Percentiles rank a stretch among this genome's conserved stretches.
phyloP scores from a whole-genome alignment of 2,113 vertebrate species.

The Nestor notabilis region DNA sequence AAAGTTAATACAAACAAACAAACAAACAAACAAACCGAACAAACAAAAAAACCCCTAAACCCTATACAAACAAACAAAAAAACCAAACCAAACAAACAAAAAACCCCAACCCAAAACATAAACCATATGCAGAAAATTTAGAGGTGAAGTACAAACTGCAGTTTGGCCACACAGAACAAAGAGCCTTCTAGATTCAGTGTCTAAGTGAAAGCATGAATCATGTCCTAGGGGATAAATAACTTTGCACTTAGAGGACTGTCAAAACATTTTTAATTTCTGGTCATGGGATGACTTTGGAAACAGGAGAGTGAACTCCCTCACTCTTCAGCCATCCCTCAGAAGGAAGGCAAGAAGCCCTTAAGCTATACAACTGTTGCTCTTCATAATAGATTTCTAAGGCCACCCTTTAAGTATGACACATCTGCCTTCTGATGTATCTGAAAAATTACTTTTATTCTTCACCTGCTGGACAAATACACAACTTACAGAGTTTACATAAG shows the following conservation, averaged over 20 bases:
- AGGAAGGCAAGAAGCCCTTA: not conserved
- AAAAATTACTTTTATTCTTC: not conserved
- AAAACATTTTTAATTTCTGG: not conserved
- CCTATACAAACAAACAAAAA: not conserved
- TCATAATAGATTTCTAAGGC: not conserved
- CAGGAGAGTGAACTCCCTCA: not conserved
- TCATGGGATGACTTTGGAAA: not conserved
- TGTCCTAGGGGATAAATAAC: not conserved
- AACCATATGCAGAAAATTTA: not conserved
- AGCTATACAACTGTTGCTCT: not conserved
- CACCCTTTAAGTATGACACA: not conserved
- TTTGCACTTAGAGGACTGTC: not conserved
- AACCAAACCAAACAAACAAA: not conserved
- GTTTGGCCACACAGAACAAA: not conserved
- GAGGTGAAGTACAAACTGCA: not conserved
- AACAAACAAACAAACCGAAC: not conserved
- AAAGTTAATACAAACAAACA: not conserved
- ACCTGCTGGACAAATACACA: not conserved
- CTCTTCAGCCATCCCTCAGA: not conserved
- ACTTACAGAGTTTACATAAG: not conserved
- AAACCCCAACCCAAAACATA: not conserved
- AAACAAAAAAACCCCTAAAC: too few relatives aligned
- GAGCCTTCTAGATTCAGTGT: not conserved
- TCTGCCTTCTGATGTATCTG: not conserved
- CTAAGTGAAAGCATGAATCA: not conserved